These are phyloP conservation scores for Terrapene triunguis DNA, from an alignment of 2,113 vertebrate genomes.

Conservation along the genomic window DNA sequence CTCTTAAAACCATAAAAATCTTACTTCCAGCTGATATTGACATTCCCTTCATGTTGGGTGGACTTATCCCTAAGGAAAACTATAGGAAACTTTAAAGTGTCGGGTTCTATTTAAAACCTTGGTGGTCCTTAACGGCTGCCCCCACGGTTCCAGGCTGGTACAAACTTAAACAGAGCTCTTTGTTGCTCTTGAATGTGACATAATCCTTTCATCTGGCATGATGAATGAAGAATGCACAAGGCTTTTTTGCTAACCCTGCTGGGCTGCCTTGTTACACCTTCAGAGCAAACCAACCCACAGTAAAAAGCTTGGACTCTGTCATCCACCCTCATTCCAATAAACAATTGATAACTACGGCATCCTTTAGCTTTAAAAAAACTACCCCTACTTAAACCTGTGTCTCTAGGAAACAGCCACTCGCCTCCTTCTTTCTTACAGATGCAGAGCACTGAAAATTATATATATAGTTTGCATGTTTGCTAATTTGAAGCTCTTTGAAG, in stretches of 20 bases:
- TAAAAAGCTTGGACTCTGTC: conserved; percentile 56
- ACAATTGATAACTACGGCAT: conserved; percentile 66
- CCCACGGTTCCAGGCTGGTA: conserved; percentile 70
- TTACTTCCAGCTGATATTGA: conserved; percentile 40
- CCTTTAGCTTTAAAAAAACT: conserved; percentile 67
- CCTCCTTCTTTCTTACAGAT: conserved; percentile 67
- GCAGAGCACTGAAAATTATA: conserved; percentile 20
- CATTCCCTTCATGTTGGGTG: conserved; percentile 53
- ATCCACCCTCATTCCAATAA: conserved; percentile 68
- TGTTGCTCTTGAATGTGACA: conserved; percentile 80
- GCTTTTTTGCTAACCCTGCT: conserved; percentile 75
- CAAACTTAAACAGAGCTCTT: conserved; percentile 79
- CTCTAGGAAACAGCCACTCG: conserved; percentile 49
- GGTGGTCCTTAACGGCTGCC: conserved; percentile 74
- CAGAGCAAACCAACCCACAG: conserved; percentile 63
- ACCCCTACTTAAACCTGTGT: conserved; percentile 60
- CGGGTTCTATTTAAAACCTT: conserved; percentile 74
- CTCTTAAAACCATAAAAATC: neutral
- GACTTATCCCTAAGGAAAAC: conserved; percentile 49
- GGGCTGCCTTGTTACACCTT: conserved; percentile 78
- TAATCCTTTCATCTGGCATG: conserved; percentile 77
- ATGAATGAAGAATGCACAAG: conserved; percentile 77
- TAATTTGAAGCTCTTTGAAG: conserved; percentile 78
- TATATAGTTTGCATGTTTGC: conserved; percentile 71
- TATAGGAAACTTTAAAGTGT: conserved; percentile 69